These are phyloP conservation scores for Eutrigla gurnardus DNA, from an alignment of 2,797 vertebrate genomes.

Conservation along the genomic window DNA sequence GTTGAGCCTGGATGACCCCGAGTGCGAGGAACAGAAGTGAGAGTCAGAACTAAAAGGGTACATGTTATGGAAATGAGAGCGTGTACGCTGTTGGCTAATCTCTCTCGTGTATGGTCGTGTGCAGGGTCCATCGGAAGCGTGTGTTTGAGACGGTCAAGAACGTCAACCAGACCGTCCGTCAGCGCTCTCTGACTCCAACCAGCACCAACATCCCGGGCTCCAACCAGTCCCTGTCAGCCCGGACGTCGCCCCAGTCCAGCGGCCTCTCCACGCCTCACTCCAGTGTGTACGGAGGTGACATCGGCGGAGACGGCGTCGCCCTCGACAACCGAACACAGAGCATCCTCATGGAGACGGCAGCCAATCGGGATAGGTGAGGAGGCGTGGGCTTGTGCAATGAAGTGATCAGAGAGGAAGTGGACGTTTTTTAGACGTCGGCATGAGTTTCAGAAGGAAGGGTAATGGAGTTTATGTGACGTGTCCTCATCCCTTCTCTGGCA, in stretches of 20 bases:
- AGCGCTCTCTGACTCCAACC: conserved; percentile 89
- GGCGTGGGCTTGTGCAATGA: accelerated
- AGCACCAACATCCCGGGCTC: conserved; percentile 96
- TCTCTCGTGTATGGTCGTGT: conserved; percentile 10
- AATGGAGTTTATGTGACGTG: too few species aligned
- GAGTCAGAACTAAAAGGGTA: not conserved
- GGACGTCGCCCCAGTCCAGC: conserved; percentile 90
- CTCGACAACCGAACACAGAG: conserved; percentile 94
- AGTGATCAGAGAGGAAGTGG: not conserved
- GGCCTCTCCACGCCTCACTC: conserved; percentile 89
- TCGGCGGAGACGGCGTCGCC: conserved; percentile 81
- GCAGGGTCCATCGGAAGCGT: conserved; percentile 89
- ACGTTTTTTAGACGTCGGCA: not conserved
- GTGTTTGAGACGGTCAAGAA: conserved; percentile 96
- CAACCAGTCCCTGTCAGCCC: conserved; percentile 91
- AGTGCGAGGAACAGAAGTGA: conserved; percentile 91
- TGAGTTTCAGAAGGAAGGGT: not conserved
- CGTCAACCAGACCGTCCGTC: conserved; percentile 92
- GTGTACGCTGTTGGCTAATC: not conserved
- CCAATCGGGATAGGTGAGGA: conserved; percentile 77
- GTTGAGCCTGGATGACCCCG: conserved; percentile 90
- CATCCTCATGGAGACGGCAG: conserved; percentile 90
- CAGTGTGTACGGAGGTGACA: conserved; percentile 86
- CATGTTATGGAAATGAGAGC: not conserved
- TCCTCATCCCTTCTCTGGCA: not conserved